phyloP scores from a whole-genome alignment of 2,888 invertebrate species.

The Troides aeacus region DNA sequence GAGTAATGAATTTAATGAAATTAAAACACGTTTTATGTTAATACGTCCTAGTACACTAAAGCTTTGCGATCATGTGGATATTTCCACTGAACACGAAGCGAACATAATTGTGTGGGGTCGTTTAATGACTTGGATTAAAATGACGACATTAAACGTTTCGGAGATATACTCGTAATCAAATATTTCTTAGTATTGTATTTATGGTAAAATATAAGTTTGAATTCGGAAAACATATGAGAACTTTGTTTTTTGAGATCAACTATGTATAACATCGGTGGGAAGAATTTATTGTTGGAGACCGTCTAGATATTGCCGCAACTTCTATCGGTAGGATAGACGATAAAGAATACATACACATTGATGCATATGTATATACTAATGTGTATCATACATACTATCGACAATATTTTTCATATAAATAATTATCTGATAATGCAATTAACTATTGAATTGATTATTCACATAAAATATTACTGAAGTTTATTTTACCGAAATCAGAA shows the following conservation, averaged over 20 bases:
- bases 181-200: neutral
- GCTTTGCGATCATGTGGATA: conserved; percentile 16
- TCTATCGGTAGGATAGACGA: too few relatives aligned
- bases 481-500: too few relatives aligned
- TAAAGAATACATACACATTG: too few relatives aligned
- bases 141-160: conserved; percentile 5
- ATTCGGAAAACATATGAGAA: neutral
- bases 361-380: too few relatives aligned
- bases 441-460: too few relatives aligned
- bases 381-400: too few relatives aligned
- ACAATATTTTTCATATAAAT: too few relatives aligned
- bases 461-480: too few relatives aligned
- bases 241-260: neutral
- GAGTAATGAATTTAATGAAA: conserved; percentile 8
- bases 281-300: too few relatives aligned
- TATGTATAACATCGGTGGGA: too few relatives aligned
- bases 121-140: conserved; percentile 12
- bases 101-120: conserved; percentile 10
- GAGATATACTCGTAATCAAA: neutral
- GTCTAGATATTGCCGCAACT: too few relatives aligned
- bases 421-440: too few relatives aligned
- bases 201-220: neutral
- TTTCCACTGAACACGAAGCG: conserved; percentile 6
- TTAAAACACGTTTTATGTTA: conserved; percentile 22
- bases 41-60: conserved; percentile 1